Percentiles rank a stretch among this genome's conserved stretches.
phyloP scores from a whole-genome alignment of 2,113 vertebrate genomes.

The Sus scrofa region DNA sequence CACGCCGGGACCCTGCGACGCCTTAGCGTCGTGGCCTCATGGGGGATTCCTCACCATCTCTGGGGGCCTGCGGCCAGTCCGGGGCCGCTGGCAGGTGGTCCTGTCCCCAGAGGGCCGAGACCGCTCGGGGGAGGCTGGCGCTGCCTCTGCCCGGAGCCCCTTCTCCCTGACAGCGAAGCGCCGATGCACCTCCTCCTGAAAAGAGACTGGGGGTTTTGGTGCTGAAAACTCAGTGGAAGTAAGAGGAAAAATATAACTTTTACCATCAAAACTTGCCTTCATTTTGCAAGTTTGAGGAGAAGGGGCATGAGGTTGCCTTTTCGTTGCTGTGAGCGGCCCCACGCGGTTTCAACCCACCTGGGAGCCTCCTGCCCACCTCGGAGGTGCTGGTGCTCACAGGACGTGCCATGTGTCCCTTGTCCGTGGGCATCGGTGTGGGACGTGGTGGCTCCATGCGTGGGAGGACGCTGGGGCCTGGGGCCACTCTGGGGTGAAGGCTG shows the following conservation, averaged over 20 bases:
- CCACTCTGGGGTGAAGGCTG: no score
- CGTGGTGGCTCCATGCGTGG: background rate
- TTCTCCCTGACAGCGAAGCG: background rate
- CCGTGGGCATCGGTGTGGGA: background rate
- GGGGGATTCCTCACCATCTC: background rate
- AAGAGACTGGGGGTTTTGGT: no score
- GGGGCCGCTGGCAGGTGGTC: background rate
- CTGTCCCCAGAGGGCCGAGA: background rate
- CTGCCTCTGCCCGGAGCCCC: background rate
- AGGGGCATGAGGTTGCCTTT: background rate
- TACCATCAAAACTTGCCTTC: background rate
- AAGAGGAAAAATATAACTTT: background rate
- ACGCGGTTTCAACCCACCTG: background rate
- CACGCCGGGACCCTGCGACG: background rate
- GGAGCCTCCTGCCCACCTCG: no score
- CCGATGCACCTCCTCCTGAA: no score
- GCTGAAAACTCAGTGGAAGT: background rate
- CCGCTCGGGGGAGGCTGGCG: background rate
- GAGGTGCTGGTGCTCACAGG: background rate
- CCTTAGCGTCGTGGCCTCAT: background rate
- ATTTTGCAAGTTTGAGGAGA: background rate
- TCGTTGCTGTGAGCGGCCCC: background rate
- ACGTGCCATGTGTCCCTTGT: fast-evolving
- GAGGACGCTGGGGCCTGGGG: background rate
- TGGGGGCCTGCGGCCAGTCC: background rate